phyloP scores from a whole-genome alignment of 2,888 invertebrate genomes.

The Tethea ocularis region DNA sequence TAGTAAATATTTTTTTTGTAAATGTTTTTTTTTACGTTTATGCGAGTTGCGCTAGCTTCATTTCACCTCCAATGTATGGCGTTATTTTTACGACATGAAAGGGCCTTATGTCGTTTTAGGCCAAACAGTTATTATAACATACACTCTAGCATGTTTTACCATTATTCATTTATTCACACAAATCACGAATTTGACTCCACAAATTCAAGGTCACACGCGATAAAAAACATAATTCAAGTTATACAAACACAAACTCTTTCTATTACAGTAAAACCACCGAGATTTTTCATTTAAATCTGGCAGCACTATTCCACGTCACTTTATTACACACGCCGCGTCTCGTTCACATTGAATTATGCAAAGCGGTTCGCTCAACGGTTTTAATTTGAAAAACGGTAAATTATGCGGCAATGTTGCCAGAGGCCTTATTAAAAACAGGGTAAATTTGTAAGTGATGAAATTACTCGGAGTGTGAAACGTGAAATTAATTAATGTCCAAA shows the following conservation, averaged over 20 bases:
- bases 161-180: too few species aligned
- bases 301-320: slow-evolving; percentile 33
- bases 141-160: not conserved
- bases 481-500: slow-evolving; percentile 18
- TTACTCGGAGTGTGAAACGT: slow-evolving; percentile 20
- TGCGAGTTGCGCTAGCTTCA: too few species aligned
- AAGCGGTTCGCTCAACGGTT: slow-evolving; percentile 30
- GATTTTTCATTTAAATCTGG: slow-evolving; percentile 31
- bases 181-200: not conserved
- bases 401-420: slow-evolving; percentile 34
- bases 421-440: slow-evolving; percentile 28
- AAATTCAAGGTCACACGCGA: not conserved
- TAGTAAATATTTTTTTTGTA: too few species aligned
- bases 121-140: not conserved
- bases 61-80: too few species aligned
- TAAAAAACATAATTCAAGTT: not conserved
- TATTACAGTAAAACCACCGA: slow-evolving; percentile 20
- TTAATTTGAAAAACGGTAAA: slow-evolving; percentile 46
- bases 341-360: slow-evolving; percentile 46
- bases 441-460: slow-evolving; percentile 22
- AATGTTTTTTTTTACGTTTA: too few species aligned
- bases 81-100: too few species aligned
- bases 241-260: not conserved
- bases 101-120: too few species aligned
- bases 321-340: slow-evolving; percentile 25